Evolutionary conservation across 2,113 vertebrate genomes (phyloP), one percentile per base, ranked within the genome.

Genomic region (Vimba vimba): DNA sequence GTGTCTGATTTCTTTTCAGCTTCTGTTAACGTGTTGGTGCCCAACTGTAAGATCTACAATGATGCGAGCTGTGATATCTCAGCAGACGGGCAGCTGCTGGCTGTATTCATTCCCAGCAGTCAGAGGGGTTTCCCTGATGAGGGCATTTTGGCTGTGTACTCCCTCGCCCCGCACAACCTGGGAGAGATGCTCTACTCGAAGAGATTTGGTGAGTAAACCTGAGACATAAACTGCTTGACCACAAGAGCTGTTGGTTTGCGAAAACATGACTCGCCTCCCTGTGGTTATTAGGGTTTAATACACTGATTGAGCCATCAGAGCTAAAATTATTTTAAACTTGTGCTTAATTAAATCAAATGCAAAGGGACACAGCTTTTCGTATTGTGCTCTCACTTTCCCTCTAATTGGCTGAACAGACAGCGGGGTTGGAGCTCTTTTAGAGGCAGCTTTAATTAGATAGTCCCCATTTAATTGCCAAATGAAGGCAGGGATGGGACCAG

Each of bases 31-130:
- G 98, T 99, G 36, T 95, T 99, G 94, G 98, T 99, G 87, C 97
- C 97, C 92, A 99, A 99, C 95, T 99, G 98, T 93, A 99, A 99
- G 92, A 99, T 99, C 93, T 99, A 99, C 95, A 99, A 99, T 4
- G 98, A 99, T 23, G 98, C 98, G 13, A 99, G 98, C 89, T 99
- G 98, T 15, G 98, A 99, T 93, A 98, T 99, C 93, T 99, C 98
- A 17, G 96, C 97, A 0, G 97, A 99, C 68, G 98, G 98, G 60
- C 97, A 99, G 91, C 96, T 99, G 79, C 94, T 99, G 89, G 98
- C 98, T 7, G 98, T 98, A n/a, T 99, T 99, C 90, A 98, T 99
- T 91, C 98, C 98, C 85, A 98, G 98, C 94, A 99, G 97, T 73
- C 98, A 99, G 86, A 95, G 98, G 60, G 98, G 97, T 79, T 99